Evolutionary conservation across 2,888 invertebrate species (phyloP), one percentile per base, ranked within the genome.

Genomic region (Branchinecta sandiegonensis): DNA sequence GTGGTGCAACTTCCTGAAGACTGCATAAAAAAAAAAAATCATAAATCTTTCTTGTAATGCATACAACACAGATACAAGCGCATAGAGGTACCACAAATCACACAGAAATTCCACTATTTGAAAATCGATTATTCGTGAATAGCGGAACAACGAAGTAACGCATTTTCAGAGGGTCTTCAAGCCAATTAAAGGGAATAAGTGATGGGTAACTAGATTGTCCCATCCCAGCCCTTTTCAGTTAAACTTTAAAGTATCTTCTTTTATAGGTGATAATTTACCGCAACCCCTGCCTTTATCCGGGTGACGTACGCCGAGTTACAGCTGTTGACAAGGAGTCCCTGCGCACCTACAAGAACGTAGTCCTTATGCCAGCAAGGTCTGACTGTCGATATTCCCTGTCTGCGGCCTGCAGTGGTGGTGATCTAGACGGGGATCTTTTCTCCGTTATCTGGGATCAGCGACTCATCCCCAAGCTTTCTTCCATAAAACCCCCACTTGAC

Each of bases 251-350:
- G 13, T 1, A 47, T 47, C 47, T 12, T 47, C 17, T 46, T 8
- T 46, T 46, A n/a, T 12, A 72, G 10, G 75, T 78, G 8, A 72
- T 79, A 47, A 76, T 78, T 23, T 76, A 76, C 13, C 78, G 79
- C 72, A 78, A 78, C 71, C 79, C 79, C 8, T 79, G 78, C 69
- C 76, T 77, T 69, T 77, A 77, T 65, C 74, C 77, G 0, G 79
- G 79, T 5, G 79, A 79, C 69, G 74, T 78, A 1, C 74, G 78
- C 9, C 74, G 74, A 47, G 73, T 76, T 48, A 70, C 71, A 48
- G 76, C 75, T 14, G 74, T 76, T 13, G 71, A 73, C 67, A 71
- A 72, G 2, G 70, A 72, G 8, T 13, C 13, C 12, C 17, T 66
- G 17, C 37, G 47, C 17, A 47, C 46, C 48, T 66, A 66, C 66